Evolutionary conservation across 2,113 vertebrate species (phyloP).

Genomic region (Athene noctua): DNA sequence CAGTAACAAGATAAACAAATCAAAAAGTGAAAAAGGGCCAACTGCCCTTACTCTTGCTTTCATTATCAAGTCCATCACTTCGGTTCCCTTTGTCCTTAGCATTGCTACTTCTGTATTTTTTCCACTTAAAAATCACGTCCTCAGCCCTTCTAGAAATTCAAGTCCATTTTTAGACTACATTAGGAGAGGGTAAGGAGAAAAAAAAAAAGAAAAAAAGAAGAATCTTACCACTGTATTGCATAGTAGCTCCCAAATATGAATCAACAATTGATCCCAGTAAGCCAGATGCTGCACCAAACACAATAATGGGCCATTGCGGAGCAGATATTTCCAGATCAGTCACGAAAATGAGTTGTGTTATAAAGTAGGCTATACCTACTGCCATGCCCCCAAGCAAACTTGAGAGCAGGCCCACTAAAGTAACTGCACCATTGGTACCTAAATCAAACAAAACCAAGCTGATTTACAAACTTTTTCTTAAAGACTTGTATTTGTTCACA

Average conservation of each 20-base stretch:
- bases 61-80: not conserved
- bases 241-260: conserved; percentile 91
- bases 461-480: not conserved
- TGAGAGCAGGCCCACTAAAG: conserved; percentile 81
- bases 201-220: not conserved
- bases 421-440: conserved; percentile 96
- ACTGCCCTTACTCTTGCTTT: not conserved
- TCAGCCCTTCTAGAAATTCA: not conserved
- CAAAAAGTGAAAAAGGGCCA: not conserved
- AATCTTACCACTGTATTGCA: conserved; percentile 92
- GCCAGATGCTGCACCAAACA: conserved; percentile 86
- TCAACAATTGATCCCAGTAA: conserved; percentile 92
- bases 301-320: conserved; percentile 91
- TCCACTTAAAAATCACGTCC: not conserved
- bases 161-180: not conserved
- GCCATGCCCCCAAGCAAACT: conserved; percentile 87
- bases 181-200: accelerated
- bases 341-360: conserved; percentile 83
- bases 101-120: not conserved
- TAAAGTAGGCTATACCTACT: conserved; percentile 86
- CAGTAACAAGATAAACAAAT: not conserved
- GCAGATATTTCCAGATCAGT: conserved; percentile 83
- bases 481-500: not conserved
- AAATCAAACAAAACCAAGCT: conserved; percentile 2
- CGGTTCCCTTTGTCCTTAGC: not conserved